phyloP scores from a whole-genome alignment of 2,797 vertebrate genomes.

The Coendou prehensilis region DNA sequence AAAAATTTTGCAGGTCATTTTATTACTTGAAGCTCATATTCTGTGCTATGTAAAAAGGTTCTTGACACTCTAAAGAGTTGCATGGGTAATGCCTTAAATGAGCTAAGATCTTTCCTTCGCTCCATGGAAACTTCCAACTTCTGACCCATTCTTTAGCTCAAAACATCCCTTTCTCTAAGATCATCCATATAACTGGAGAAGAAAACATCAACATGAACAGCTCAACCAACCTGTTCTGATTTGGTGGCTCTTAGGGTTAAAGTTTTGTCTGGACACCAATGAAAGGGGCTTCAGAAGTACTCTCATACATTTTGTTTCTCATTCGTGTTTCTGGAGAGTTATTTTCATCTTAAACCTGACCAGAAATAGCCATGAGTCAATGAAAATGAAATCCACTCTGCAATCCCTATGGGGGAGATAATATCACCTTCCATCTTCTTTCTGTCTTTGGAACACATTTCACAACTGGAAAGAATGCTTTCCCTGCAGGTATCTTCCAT shows the following conservation, averaged over 20 bases:
- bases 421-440: not conserved
- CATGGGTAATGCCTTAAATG: too few relatives aligned
- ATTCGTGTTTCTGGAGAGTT: rapidly evolving
- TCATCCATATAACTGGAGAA: rapidly evolving
- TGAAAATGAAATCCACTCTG: not conserved
- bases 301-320: not conserved
- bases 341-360: not conserved
- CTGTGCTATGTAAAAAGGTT: not conserved
- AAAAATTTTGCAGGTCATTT: not conserved
- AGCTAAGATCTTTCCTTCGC: not conserved
- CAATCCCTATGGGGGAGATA: not conserved
- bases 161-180: not conserved
- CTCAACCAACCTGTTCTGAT: not conserved
- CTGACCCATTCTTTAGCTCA: too few relatives aligned
- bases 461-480: slow-evolving; percentile 25
- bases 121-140: too few relatives aligned
- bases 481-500: not conserved
- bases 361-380: not conserved
- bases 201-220: not conserved
- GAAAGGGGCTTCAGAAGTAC: not conserved
- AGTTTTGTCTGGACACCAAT: not conserved
- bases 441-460: not conserved
- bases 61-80: not conserved
- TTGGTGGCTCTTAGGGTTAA: not conserved
- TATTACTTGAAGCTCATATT: not conserved